Percentiles rank a stretch among this genome's conserved stretches.
phyloP scores from a whole-genome alignment of 2,113 vertebrate genomes.

The Melanerpes formicivorus region DNA sequence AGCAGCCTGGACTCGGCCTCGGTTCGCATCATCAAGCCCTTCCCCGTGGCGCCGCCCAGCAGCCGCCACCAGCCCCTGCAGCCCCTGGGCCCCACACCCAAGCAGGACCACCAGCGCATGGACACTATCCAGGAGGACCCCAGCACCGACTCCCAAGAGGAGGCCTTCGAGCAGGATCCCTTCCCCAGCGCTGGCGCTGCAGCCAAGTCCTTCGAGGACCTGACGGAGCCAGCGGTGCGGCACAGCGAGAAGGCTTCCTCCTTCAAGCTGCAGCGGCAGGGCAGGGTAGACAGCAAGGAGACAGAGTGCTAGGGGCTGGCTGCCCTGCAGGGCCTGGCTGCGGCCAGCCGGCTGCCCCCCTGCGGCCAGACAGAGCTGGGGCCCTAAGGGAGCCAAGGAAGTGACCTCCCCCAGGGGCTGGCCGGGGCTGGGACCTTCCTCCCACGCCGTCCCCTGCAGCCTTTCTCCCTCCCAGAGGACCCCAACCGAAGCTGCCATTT shows the following conservation, averaged over 20 bases:
- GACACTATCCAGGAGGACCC: constrained; percentile 98
- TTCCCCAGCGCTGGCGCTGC: constrained; percentile 85
- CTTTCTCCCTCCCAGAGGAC: constrained; percentile 40
- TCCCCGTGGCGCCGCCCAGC: constrained; percentile 68
- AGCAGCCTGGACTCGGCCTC: constrained; percentile 88
- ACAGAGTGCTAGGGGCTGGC: constrained; percentile 85
- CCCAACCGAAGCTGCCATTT: constrained; percentile 49
- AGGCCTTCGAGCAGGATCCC: constrained; percentile 84
- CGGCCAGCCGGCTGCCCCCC: too few species aligned
- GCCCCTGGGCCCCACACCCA: constrained; percentile 46
- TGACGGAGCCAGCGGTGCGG: constrained; percentile 81
- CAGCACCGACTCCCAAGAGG: constrained; percentile 90
- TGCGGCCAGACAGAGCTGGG: not conserved
- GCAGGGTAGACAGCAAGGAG: constrained; percentile 91
- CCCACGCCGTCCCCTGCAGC: constrained; percentile 20
- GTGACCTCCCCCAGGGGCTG: constrained; percentile 71
- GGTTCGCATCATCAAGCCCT: constrained; percentile 86
- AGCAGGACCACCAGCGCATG: constrained; percentile 86
- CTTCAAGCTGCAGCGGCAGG: constrained; percentile 90
- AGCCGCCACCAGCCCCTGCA: constrained; percentile 76
- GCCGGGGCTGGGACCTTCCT: constrained; percentile 71
- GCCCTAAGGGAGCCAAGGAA: constrained; percentile 53
- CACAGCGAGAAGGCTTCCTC: constrained; percentile 83
- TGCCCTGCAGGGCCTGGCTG: too few species aligned
- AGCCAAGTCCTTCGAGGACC: constrained; percentile 94